phyloP scores from a whole-genome alignment of 2,888 invertebrate species.

The Furcula furcula region DNA sequence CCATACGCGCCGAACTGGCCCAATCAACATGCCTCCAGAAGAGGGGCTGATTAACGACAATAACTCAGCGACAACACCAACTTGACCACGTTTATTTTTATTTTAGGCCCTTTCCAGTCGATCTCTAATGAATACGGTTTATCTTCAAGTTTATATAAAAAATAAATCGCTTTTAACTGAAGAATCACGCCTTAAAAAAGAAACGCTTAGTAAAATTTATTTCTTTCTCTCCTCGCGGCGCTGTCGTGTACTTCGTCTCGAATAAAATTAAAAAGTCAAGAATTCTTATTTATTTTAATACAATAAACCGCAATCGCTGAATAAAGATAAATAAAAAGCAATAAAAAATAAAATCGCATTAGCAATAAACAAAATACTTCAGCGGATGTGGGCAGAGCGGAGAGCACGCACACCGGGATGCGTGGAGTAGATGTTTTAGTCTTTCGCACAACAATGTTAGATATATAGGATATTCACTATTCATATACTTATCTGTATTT shows the following conservation, averaged over 20 bases:
- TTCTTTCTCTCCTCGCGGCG: conserved; percentile 77
- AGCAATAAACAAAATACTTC: conserved; percentile 83
- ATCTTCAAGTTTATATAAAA: conserved; percentile 80
- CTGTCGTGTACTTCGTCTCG: conserved; percentile 77
- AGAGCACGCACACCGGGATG: conserved; percentile 57
- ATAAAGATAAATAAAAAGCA: conserved; percentile 82
- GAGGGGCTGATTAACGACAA: conserved; percentile 75
- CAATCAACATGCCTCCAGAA: conserved; percentile 68
- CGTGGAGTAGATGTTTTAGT: conserved; percentile 53
- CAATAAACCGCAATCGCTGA: conserved; percentile 82
- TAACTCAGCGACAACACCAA: conserved; percentile 76
- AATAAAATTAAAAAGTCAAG: conserved; percentile 82
- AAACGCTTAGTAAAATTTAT: conserved; percentile 82
- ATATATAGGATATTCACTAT: too few species aligned
- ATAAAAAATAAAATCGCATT: conserved; percentile 82
- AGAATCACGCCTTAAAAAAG: conserved; percentile 82
- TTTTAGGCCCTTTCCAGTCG: conserved; percentile 77
- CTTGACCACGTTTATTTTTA: conserved; percentile 75
- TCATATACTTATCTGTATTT: not conserved
- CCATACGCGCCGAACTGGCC: conserved; percentile 36
- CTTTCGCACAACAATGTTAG: too few species aligned
- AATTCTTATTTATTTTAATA: conserved; percentile 83
- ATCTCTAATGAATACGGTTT: conserved; percentile 82
- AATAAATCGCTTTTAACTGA: conserved; percentile 81
- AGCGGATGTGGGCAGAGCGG: conserved; percentile 79